Percentiles rank a stretch among this genome's conserved stretches.
These are phyloP conservation scores for Synergus umbraculus DNA, from an alignment of 2,888 invertebrate species.

Conservation along the genomic window DNA sequence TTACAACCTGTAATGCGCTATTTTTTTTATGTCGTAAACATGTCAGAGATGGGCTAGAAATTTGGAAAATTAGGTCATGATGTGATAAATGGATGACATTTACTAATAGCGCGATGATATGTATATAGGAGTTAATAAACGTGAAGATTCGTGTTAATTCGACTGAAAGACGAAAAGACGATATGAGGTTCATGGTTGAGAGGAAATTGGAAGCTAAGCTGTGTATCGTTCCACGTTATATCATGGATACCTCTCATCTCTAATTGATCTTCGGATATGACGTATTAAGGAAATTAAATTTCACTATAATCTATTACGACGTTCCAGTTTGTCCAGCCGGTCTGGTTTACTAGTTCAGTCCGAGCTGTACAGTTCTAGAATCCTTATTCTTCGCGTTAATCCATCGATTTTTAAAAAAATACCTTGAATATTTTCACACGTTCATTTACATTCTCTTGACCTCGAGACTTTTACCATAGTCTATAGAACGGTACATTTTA, in stretches of 20 bases:
- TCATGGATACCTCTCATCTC: conserved; percentile 67
- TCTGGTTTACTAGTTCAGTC: conserved; percentile 50
- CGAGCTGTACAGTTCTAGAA: conserved; percentile 9
- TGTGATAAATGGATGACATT: background rate
- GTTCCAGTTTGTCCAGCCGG: conserved; percentile 61
- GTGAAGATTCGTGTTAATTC: conserved; percentile 6
- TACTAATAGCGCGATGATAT: background rate
- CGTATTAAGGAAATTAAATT: conserved; percentile 71
- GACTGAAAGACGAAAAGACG: conserved; percentile 44
- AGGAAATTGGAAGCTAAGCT: conserved; percentile 71
- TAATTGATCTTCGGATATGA: conserved; percentile 69
- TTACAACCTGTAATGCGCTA: background rate
- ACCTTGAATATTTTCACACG: conserved; percentile 33
- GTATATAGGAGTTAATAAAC: conserved; percentile 8
- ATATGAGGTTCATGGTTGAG: conserved; percentile 63
- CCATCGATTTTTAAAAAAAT: background rate
- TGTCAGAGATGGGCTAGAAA: background rate
- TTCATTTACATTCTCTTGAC: conserved; percentile 36
- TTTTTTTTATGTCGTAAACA: background rate
- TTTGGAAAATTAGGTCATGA: background rate
- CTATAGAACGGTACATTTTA: conserved; percentile 35
- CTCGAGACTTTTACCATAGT: conserved; percentile 23
- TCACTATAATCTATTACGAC: conserved; percentile 55
- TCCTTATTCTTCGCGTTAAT: background rate
- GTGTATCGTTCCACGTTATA: conserved; percentile 64